Evolutionary conservation across 2,888 invertebrate genomes (phyloP).

Genomic region (Napeogenes sylphis): DNA sequence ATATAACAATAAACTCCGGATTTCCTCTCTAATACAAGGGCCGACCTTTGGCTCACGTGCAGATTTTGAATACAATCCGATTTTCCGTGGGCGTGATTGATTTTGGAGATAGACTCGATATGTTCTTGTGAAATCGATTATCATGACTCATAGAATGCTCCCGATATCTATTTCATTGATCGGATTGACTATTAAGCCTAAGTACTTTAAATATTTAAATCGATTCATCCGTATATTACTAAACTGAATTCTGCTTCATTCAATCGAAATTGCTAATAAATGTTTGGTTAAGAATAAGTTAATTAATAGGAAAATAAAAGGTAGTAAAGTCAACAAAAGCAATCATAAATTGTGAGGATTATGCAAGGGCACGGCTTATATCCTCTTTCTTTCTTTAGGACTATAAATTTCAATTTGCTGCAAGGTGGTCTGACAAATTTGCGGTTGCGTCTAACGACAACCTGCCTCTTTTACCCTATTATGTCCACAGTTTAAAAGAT

Average conservation of each 20-base stretch:
- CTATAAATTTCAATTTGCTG: conserved; percentile 73
- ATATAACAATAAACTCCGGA: conserved; percentile 72
- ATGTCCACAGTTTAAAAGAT: conserved; percentile 31
- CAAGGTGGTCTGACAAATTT: conserved; percentile 78
- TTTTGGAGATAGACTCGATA: conserved; percentile 66
- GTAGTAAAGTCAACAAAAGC: conserved; percentile 64
- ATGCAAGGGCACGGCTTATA: conserved; percentile 72
- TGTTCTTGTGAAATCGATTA: conserved; percentile 49
- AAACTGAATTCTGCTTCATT: not conserved
- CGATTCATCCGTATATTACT: not conserved
- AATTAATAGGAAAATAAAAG: conserved; percentile 49
- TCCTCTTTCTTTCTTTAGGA: conserved; percentile 67
- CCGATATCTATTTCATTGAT: conserved; percentile 33
- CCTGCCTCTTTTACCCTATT: conserved; percentile 37
- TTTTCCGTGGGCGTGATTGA: conserved; percentile 77
- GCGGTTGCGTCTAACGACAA: conserved; percentile 56
- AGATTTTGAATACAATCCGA: conserved; percentile 64
- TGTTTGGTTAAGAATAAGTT: not conserved
- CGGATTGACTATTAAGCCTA: conserved; percentile 26
- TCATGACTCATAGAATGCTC: conserved; percentile 51
- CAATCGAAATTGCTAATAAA: not conserved
- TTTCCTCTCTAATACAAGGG: conserved; percentile 75
- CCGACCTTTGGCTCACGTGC: conserved; percentile 74
- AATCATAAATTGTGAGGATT: conserved; percentile 71
- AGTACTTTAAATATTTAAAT: conserved; percentile 13